Evolutionary conservation across 2,888 invertebrate species (phyloP).

Genomic region (Eristalis intricaria): DNA sequence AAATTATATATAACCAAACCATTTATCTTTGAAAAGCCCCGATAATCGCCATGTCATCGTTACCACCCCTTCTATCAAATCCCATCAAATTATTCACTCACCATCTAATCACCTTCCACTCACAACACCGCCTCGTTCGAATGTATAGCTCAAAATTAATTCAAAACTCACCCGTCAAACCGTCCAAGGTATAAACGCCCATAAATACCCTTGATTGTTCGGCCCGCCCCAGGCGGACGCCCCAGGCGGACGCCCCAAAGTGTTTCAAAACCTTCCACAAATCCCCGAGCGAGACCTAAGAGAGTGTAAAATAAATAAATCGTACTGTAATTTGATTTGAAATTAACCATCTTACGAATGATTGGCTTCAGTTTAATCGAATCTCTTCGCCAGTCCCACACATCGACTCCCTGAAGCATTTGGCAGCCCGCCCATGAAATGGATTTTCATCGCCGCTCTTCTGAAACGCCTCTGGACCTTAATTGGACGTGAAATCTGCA

Average conservation of each 20-base stretch:
- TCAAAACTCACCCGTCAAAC: not conserved
- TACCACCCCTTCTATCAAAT: not conserved
- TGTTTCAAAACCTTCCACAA: not conserved
- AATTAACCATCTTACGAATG: constrained; percentile 27
- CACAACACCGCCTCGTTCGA: not conserved
- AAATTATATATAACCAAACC: not conserved
- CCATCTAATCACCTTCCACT: not conserved
- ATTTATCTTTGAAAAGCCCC: not conserved
- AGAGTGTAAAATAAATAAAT: constrained; percentile 13
- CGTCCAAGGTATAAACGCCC: not conserved
- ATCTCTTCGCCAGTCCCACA: not conserved
- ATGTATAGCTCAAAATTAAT: not conserved
- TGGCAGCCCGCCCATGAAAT: not conserved
- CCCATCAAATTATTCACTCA: not conserved
- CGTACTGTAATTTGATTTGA: constrained; percentile 24
- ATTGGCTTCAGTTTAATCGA: constrained; percentile 32
- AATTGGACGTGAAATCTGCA: constrained; percentile 7
- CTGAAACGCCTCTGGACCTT: not conserved
- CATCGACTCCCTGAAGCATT: not conserved
- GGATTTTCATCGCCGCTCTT: not conserved
- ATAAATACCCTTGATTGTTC: not conserved
- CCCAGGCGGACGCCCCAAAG: not conserved
- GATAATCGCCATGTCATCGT: not conserved
- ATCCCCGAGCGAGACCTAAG: not conserved
- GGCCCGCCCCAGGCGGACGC: not conserved